Percentiles rank a stretch among this genome's conserved stretches.
phyloP scores from a whole-genome alignment of 2,113 vertebrate genomes.

The Heteronetta atricapilla region DNA sequence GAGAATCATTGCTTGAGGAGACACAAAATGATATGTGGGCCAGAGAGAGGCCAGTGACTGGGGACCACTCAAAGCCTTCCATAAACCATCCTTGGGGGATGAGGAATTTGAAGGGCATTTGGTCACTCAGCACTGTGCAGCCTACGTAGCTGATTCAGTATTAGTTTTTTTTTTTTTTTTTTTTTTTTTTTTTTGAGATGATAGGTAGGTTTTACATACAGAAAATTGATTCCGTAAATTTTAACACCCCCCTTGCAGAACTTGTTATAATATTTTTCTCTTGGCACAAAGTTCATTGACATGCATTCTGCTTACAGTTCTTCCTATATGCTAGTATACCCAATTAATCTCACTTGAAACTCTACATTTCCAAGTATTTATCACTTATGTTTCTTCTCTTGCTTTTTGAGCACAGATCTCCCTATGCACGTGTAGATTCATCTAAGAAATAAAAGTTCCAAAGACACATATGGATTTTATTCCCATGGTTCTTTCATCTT shows the following conservation, averaged over 20 bases:
- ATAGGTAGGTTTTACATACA: neutral
- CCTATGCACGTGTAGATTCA: neutral
- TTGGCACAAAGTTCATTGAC: neutral
- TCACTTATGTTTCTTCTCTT: neutral
- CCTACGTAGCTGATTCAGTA: neutral
- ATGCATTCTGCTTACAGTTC: neutral
- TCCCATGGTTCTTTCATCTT: neutral
- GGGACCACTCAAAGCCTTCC: neutral
- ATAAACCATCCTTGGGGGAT: neutral
- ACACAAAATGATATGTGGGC: fast-evolving
- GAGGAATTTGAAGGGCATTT: neutral
- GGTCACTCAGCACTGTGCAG: neutral
- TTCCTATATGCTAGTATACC: neutral
- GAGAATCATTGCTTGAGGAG: neutral
- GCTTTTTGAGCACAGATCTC: neutral
- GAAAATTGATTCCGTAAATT: neutral
- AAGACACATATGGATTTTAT: neutral
- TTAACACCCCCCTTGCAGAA: neutral
- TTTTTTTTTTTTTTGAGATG: neutral
- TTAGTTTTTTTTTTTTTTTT: neutral
- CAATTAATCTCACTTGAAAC: neutral
- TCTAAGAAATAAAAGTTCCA: neutral
- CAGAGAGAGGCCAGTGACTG: neutral
- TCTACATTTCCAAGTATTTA: neutral
- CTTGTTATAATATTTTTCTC: neutral